A percentile compares a stretch with the other conserved stretches of the same genome.
Conservation (phyloP, 35 echinoderm and acorn worm species). For the Stichopus chloronotus region DNA sequence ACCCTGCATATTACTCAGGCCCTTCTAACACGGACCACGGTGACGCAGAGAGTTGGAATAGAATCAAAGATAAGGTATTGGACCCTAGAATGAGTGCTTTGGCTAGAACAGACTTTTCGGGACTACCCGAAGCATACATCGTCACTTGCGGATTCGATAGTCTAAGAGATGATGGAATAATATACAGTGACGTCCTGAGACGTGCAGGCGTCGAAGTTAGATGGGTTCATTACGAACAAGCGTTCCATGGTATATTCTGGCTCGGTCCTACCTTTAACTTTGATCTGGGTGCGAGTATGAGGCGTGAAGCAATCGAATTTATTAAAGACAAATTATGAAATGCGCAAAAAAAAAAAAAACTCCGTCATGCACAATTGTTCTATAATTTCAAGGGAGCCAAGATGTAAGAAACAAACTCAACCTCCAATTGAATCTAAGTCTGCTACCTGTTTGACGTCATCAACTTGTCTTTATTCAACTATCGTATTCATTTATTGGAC, state of each 20-base stretch:
- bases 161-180: slow-evolving; percentile 86
- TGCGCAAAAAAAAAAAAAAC: not conserved
- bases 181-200: slow-evolving; percentile 70
- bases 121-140: slow-evolving; percentile 84
- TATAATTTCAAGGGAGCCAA: no score
- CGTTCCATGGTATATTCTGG: slow-evolving; percentile 64
- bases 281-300: slow-evolving; percentile 14
- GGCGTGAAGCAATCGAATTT: not conserved
- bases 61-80: slow-evolving; percentile 41
- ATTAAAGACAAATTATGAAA: not conserved
- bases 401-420: no score
- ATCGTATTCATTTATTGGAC: no score
- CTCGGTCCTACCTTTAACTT: not conserved
- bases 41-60: slow-evolving; percentile 49
- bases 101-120: slow-evolving; percentile 59
- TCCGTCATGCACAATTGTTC: no score
- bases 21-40: slow-evolving; percentile 40
- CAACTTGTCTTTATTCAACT: no score
- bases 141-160: slow-evolving; percentile 74
- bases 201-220: slow-evolving; percentile 64
- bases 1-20: slow-evolving; percentile 19
- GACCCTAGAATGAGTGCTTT: slow-evolving; percentile 69
- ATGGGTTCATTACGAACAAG: slow-evolving; percentile 69
- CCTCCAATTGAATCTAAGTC: no score
- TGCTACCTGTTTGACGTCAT: no score